Percentiles rank a stretch among this genome's conserved stretches.
These are phyloP conservation scores for Euplagia quadripunctaria DNA, from an alignment of 2,888 invertebrate genomes.

Conservation along the genomic window DNA sequence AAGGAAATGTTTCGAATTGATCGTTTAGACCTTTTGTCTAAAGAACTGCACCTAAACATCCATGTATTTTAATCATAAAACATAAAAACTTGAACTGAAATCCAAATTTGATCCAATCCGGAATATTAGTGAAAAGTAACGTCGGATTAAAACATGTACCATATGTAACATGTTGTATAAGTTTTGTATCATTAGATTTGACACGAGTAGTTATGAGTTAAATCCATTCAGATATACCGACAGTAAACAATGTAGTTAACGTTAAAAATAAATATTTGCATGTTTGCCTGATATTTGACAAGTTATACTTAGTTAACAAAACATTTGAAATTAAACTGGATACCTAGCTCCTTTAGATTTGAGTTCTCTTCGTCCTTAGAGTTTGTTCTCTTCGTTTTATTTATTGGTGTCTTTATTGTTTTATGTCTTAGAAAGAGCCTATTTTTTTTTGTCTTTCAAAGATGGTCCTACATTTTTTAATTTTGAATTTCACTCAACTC, in stretches of 20 bases:
- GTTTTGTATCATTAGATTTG: too few relatives aligned
- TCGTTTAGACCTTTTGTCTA: conserved; percentile 43
- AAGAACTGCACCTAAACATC: not conserved
- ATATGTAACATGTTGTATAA: too few relatives aligned
- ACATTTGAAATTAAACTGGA: too few relatives aligned
- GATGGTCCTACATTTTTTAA: conserved; percentile 58
- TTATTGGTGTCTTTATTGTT: not conserved
- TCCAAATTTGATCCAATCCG: not conserved
- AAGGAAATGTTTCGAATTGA: conserved; percentile 52
- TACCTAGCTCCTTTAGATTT: too few relatives aligned
- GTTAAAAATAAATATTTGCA: too few relatives aligned
- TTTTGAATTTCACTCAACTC: conserved; percentile 76
- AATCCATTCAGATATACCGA: too few relatives aligned
- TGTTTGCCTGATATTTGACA: too few relatives aligned
- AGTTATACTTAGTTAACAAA: too few relatives aligned
- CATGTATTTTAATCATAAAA: not conserved
- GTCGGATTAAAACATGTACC: too few relatives aligned
- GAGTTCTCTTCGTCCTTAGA: too few relatives aligned
- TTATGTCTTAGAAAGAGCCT: not conserved
- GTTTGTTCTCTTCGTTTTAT: not conserved
- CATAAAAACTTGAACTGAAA: not conserved
- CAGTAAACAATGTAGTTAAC: too few relatives aligned
- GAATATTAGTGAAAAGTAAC: not conserved
- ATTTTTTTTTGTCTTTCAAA: not conserved
- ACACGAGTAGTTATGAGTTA: too few relatives aligned